phyloP scores from a whole-genome alignment of 2,113 vertebrate species.

The Coreoperca whiteheadi region DNA sequence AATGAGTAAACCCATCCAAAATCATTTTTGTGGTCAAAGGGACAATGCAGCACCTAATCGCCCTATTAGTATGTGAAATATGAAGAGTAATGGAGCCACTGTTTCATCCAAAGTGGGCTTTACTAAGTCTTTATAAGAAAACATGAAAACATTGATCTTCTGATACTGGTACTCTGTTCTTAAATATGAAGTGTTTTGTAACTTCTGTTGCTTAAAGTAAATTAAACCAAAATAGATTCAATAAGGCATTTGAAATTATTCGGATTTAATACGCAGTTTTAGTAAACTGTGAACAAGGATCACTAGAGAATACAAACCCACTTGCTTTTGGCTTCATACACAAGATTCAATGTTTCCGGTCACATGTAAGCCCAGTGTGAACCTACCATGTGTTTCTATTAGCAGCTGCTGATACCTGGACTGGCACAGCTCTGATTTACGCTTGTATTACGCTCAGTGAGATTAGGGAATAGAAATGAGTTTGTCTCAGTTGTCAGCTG shows the following conservation, averaged over 20 bases:
- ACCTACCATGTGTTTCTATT: background rate
- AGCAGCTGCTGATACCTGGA: slow-evolving; percentile 46
- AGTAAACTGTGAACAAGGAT: background rate
- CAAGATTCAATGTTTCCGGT: slow-evolving; percentile 9
- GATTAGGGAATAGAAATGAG: slow-evolving; percentile 60
- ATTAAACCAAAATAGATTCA: background rate
- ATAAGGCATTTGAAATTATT: slow-evolving; percentile 5
- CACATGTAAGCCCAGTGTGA: slow-evolving; percentile 10
- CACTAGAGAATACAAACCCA: background rate
- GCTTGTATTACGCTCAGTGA: slow-evolving; percentile 36
- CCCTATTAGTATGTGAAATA: slow-evolving; percentile 19
- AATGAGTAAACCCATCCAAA: slow-evolving; percentile 27
- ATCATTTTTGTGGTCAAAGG: slow-evolving; percentile 31
- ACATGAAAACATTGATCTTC: background rate
- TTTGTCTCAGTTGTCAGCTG: slow-evolving; percentile 68
- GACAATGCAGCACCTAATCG: slow-evolving; percentile 16
- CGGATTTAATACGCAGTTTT: slow-evolving; percentile 11
- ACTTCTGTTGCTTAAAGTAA: background rate
- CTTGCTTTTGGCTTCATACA: slow-evolving; percentile 23
- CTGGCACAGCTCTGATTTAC: slow-evolving; percentile 25
- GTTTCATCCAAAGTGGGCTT: background rate
- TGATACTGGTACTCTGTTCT: background rate
- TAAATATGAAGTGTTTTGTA: background rate
- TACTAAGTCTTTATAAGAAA: background rate
- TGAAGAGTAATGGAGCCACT: background rate